A percentile compares a stretch with the other conserved stretches of the same genome.
Conservation (phyloP, 2,888 invertebrate genomes). For the Pollenia angustigena region DNA sequence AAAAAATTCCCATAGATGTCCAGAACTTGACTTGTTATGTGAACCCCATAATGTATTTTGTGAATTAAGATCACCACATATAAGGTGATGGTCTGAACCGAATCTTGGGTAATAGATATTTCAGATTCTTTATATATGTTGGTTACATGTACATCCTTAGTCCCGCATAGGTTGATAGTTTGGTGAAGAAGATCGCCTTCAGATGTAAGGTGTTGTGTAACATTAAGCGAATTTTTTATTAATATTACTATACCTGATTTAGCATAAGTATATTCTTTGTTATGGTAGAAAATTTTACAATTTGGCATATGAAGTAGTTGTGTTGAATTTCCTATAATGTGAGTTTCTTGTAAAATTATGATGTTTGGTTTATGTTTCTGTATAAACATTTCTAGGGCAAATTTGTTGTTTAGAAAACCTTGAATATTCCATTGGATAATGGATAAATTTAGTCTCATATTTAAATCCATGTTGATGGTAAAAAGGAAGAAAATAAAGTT, state of each 20-base stretch:
- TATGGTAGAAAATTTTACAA: slow-evolving; percentile 10
- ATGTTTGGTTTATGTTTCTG: slow-evolving; percentile 46
- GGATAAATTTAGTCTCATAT: slow-evolving; percentile 6
- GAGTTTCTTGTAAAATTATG: slow-evolving; percentile 33
- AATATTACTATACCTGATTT: too few relatives aligned
- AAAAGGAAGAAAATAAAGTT: neutral
- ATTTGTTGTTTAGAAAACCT: slow-evolving; percentile 24
- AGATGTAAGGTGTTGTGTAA: neutral
- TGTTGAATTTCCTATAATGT: slow-evolving; percentile 18
- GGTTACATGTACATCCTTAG: slow-evolving; percentile 5
- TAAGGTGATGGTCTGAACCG: slow-evolving; percentile 12
- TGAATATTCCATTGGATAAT: slow-evolving; percentile 42
- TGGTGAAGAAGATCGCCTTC: slow-evolving; percentile 23
- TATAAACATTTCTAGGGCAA: slow-evolving; percentile 27
- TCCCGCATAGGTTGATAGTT: neutral
- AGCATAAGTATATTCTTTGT: slow-evolving; percentile 21
- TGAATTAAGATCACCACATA: slow-evolving; percentile 51
- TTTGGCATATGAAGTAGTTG: neutral
- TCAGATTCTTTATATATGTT: slow-evolving; percentile 25
- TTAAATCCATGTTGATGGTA: neutral
- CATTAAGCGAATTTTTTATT: slow-evolving; percentile 1
- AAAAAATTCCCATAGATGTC: slow-evolving; percentile 36
- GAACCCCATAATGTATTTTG: slow-evolving; percentile 55
- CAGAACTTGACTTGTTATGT: neutral
- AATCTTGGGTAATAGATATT: slow-evolving; percentile 9